Evolutionary conservation across 2,888 invertebrate genomes (phyloP).

Genomic region (Schizotus pectinicornis): DNA sequence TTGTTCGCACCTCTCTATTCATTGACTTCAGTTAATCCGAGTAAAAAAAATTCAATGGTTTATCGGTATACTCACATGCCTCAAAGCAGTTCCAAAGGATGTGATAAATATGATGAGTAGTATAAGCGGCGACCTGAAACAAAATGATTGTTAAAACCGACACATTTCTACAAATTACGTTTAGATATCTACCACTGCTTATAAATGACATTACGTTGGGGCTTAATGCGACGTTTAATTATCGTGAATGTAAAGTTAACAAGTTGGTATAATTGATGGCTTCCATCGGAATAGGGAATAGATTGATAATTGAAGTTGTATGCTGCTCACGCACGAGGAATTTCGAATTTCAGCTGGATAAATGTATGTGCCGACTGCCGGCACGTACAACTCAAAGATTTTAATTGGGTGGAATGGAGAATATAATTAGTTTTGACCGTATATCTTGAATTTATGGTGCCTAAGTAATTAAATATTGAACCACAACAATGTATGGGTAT

Average conservation of each 20-base stretch:
- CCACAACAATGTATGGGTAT: too few species aligned
- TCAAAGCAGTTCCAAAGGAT: slow-evolving; percentile 62
- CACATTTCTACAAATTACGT: slow-evolving; percentile 2
- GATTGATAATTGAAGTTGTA: slow-evolving; percentile 17
- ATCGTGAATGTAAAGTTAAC: slow-evolving; percentile 21
- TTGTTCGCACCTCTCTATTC: too few species aligned
- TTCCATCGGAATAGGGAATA: slow-evolving; percentile 7
- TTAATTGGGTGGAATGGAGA: slow-evolving; percentile 39
- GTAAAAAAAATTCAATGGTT: too few species aligned
- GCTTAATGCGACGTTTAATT: slow-evolving; percentile 31
- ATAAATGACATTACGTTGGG: slow-evolving; percentile 11
- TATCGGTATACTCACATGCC: slow-evolving; percentile 64
- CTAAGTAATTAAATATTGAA: slow-evolving; percentile 8
- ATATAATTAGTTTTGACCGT: slow-evolving; percentile 37
- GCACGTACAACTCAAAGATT: slow-evolving; percentile 17
- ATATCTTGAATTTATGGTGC: slow-evolving; percentile 29
- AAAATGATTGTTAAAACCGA: slow-evolving; percentile 41
- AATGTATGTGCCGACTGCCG: slow-evolving; percentile 19
- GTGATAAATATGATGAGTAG: slow-evolving; percentile 64
- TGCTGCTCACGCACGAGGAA: slow-evolving; percentile 25
- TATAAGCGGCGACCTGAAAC: slow-evolving; percentile 69
- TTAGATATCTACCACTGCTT: slow-evolving; percentile 12
- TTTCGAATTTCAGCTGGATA: slow-evolving; percentile 24
- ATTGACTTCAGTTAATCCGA: too few species aligned
- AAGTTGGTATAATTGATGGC: slow-evolving; percentile 21